phyloP scores from a whole-genome alignment of 92 coral and sea anemone genomes.

The Paramuricea clavata region DNA sequence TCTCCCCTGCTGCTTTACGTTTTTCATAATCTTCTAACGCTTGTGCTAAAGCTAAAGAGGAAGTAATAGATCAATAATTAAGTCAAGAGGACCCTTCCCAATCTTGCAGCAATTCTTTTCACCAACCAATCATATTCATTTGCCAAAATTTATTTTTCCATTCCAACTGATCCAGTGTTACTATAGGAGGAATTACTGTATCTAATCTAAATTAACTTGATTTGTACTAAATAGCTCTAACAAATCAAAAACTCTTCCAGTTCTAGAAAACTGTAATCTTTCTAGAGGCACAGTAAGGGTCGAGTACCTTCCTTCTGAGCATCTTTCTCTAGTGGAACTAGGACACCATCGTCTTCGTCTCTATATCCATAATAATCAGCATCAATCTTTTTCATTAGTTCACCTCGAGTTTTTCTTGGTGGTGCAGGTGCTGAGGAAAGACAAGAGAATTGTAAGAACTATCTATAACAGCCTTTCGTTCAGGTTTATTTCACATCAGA shows the following conservation, averaged over 20 bases:
- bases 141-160: no score
- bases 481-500: neutral
- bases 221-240: no score
- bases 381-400: conserved; percentile 91
- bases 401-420: conserved; percentile 95
- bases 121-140: no score
- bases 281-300: no score
- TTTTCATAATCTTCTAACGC: conserved; percentile 94
- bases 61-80: neutral
- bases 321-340: conserved; percentile 94
- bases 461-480: neutral
- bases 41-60: conserved; percentile 77
- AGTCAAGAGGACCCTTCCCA: neutral
- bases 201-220: no score
- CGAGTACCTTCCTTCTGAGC: conserved; percentile 81
- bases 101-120: no score
- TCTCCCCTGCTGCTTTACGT: conserved; percentile 82
- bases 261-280: no score
- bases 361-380: conserved; percentile 99
- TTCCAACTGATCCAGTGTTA: no score
- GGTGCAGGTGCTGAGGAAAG: conserved; percentile 89
- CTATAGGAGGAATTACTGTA: no score
- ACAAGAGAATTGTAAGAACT: neutral
- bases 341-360: conserved; percentile 98
- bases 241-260: no score